phyloP scores from a whole-genome alignment of 2,888 invertebrate genomes.

The Azorinus chamasolen region DNA sequence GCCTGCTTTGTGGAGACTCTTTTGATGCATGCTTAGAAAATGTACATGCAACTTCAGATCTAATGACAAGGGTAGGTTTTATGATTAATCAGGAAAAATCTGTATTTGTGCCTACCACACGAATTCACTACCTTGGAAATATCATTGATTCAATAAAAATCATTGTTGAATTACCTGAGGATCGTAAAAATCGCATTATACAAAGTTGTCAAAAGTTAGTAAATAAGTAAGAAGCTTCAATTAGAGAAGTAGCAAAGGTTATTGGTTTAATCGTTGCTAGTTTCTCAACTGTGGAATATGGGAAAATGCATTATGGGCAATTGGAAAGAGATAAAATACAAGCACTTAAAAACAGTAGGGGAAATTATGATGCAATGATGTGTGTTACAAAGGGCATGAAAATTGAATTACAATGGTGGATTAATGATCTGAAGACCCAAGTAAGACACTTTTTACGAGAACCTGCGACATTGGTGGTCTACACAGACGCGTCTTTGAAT shows the following conservation, averaged over 20 bases:
- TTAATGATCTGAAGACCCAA: constrained; percentile 6
- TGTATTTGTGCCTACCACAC: neutral
- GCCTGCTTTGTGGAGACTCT: constrained; percentile 7
- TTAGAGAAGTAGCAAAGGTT: constrained; percentile 30
- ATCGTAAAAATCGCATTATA: neutral
- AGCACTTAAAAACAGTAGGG: constrained; percentile 6
- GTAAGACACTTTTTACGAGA: neutral
- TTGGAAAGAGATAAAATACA: constrained; percentile 27
- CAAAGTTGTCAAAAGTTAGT: neutral
- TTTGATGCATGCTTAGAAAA: neutral
- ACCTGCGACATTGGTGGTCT: neutral
- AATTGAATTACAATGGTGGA: constrained; percentile 32
- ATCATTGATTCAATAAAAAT: constrained; percentile 3
- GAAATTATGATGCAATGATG: constrained; percentile 32
- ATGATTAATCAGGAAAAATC: constrained; percentile 3
- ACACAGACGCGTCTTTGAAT: constrained; percentile 25
- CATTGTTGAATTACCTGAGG: neutral
- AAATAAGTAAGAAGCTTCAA: too few relatives aligned
- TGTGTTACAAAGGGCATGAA: neutral
- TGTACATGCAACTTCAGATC: neutral
- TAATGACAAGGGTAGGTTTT: constrained; percentile 8
- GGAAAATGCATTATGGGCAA: constrained; percentile 25
- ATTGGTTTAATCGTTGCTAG: constrained; percentile 30
- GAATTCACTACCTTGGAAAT: constrained; percentile 2
- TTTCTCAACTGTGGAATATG: constrained; percentile 40